These are phyloP conservation scores for Trachythela sp. DNA, from an alignment of 64 coral and sea anemone species.

Conservation along the genomic window DNA sequence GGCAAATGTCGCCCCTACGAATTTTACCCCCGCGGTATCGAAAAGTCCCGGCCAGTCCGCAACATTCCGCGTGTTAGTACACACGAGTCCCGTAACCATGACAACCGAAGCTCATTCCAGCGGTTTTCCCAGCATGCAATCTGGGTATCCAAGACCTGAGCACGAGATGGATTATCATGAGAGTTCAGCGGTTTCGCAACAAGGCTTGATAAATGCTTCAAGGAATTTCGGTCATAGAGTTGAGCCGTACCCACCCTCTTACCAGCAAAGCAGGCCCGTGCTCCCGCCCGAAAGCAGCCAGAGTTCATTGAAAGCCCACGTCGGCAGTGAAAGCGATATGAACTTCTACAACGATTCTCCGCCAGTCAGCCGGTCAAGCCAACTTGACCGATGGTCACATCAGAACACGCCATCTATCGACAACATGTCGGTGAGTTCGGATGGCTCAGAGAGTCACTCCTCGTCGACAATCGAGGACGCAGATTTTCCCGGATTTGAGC, in stretches of 20 bases:
- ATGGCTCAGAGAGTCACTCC: neutral
- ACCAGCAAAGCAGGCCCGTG: neutral
- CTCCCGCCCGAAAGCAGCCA: neutral
- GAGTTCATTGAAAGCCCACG: neutral
- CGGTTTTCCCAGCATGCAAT: neutral
- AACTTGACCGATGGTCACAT: neutral
- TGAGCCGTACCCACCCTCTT: neutral
- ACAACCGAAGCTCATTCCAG: neutral
- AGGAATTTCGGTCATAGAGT: neutral
- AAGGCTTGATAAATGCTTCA: neutral
- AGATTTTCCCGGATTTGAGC: neutral
- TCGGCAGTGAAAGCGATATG: neutral
- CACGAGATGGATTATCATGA: neutral
- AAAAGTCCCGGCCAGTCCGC: neutral
- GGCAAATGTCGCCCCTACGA: neutral
- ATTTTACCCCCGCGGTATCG: neutral
- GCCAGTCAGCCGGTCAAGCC: neutral
- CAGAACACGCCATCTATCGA: neutral
- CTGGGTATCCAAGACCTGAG: neutral
- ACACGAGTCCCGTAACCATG: neutral
- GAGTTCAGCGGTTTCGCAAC: neutral
- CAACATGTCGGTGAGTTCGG: neutral
- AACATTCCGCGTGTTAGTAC: neutral
- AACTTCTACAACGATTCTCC: neutral
- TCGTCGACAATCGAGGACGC: neutral